Percentiles rank a stretch among this genome's conserved stretches.
phyloP scores from a whole-genome alignment of 1,140 invertebrate species.

The Leptestheria dahalacensis region DNA sequence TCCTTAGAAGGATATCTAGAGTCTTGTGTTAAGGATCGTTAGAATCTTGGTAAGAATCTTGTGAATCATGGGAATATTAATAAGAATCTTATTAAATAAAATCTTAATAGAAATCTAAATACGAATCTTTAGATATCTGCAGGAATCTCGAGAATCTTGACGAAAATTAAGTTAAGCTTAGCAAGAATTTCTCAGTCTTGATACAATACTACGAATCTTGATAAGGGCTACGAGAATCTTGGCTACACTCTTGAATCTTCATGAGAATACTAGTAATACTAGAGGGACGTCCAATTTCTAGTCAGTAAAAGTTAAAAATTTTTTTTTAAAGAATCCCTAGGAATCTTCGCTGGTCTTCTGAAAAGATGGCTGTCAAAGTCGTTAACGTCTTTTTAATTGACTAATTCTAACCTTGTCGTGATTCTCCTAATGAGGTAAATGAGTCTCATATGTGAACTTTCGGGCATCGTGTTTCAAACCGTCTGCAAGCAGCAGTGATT shows the following conservation, averaged over 20 bases:
- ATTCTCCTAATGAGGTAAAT: no score
- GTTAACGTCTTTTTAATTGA: no score
- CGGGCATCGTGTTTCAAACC: no score
- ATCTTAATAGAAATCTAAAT: not conserved
- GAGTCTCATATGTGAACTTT: no score
- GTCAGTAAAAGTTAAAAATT: no score
- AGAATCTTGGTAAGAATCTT: not conserved
- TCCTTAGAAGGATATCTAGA: not conserved
- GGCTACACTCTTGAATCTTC: not conserved
- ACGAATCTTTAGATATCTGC: not conserved
- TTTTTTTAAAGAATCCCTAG: not conserved
- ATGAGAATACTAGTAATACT: not conserved
- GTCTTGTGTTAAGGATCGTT: not conserved
- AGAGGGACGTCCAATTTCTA: no score
- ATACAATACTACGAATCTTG: not conserved
- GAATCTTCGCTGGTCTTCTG: no score
- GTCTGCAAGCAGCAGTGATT: not conserved
- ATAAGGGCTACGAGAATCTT: not conserved
- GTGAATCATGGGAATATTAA: not conserved
- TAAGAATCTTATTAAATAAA: not conserved
- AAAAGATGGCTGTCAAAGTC: not conserved
- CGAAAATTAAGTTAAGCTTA: not conserved
- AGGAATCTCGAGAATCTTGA: not conserved
- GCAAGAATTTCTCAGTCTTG: not conserved
- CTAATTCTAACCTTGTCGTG: no score